Evolutionary conservation across 2,113 vertebrate genomes (phyloP).

Genomic region (Malurus melanocephalus): DNA sequence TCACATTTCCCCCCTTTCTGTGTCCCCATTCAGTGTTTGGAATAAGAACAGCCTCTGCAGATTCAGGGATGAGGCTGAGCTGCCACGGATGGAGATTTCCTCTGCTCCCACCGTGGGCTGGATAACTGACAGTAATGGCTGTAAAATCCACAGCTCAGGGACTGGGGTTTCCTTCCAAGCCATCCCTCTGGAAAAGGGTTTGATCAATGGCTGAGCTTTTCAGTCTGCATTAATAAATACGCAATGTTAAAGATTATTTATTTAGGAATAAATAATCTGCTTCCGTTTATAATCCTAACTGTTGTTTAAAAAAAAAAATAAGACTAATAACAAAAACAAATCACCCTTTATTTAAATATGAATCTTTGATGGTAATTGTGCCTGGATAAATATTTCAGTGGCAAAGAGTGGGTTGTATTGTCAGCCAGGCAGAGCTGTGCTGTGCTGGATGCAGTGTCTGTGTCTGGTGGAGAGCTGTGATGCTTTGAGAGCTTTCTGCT

Average conservation of each 20-base stretch:
- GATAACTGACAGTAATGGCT: conserved; percentile 47
- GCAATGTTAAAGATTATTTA: neutral
- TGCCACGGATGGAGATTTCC: neutral
- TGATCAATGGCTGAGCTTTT: conserved; percentile 11
- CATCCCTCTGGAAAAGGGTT: neutral
- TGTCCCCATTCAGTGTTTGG: neutral
- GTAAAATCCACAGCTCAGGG: conserved; percentile 13
- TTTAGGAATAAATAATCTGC: neutral
- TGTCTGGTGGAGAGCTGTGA: neutral
- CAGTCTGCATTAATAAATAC: neutral
- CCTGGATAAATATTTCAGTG: conserved; percentile 29
- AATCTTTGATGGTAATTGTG: neutral
- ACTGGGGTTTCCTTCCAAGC: neutral
- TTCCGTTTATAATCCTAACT: neutral
- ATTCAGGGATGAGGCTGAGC: neutral
- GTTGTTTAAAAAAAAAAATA: conserved; percentile 29
- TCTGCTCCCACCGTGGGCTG: neutral
- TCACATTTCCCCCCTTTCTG: rapidly evolving
- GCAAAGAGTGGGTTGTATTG: neutral
- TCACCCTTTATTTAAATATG: conserved; percentile 16
- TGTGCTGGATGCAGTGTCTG: neutral
- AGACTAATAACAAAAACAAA: neutral
- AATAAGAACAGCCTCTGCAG: neutral
- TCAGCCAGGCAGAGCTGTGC: neutral
- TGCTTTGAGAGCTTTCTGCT: neutral